A percentile compares a stretch with the other conserved stretches of the same genome.
phyloP scores from a whole-genome alignment of 1,140 invertebrate species.

The Vanessa atalanta region DNA sequence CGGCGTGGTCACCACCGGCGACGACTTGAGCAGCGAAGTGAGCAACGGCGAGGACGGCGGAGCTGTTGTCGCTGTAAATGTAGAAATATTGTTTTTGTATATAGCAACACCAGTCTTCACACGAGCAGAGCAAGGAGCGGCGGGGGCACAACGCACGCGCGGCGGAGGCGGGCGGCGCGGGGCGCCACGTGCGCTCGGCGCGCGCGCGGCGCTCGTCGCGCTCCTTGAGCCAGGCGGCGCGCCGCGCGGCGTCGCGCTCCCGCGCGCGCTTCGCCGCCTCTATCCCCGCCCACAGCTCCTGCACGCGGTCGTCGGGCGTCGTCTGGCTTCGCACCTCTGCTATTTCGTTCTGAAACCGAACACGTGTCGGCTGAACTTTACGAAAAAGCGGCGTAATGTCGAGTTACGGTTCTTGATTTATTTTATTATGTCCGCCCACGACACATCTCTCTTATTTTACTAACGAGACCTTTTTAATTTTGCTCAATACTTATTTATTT shows the following conservation, averaged over 20 bases:
- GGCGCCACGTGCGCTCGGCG: constrained; percentile 81
- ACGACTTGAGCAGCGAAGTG: constrained; percentile 91
- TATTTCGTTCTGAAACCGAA: constrained; percentile 66
- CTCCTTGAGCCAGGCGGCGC: constrained; percentile 86
- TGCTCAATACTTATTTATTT: too few species aligned
- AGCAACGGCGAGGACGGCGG: constrained; percentile 86
- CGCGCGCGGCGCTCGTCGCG: constrained; percentile 84
- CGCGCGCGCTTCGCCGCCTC: constrained; percentile 86
- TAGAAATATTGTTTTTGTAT: too few species aligned
- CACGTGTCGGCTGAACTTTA: too few species aligned
- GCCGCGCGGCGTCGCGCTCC: constrained; percentile 83
- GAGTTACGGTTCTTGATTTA: too few species aligned
- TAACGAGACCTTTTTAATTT: too few species aligned
- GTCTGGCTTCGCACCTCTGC: constrained; percentile 73
- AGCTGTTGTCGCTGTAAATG: constrained; percentile 43
- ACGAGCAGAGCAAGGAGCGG: too few species aligned
- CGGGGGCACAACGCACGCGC: constrained; percentile 23
- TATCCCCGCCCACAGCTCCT: constrained; percentile 87
- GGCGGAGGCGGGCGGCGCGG: constrained; percentile 44
- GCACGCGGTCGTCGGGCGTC: constrained; percentile 85
- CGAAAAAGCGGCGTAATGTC: too few species aligned
- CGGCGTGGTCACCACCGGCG: constrained; percentile 77
- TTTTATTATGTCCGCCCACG: too few species aligned
- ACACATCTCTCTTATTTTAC: too few species aligned
- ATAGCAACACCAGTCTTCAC: background rate